These are phyloP conservation scores for Zosterops pallidus DNA, from an alignment of 2,113 vertebrate genomes.

Conservation along the genomic window DNA sequence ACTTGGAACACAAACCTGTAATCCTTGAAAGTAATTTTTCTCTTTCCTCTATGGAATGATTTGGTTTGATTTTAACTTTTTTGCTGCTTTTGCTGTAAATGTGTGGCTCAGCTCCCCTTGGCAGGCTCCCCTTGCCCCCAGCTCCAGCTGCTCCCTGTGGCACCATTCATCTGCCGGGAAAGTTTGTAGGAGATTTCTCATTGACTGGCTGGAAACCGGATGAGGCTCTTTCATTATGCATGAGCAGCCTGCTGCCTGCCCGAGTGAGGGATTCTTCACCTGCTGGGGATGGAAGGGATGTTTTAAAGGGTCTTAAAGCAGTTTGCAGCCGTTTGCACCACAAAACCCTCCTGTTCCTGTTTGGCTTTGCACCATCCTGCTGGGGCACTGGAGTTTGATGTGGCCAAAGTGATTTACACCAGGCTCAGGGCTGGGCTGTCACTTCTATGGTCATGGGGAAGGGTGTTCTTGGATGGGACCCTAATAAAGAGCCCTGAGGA, in stretches of 20 bases:
- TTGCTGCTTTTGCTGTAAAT: not conserved
- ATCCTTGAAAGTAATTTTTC: not conserved
- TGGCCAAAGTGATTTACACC: not conserved
- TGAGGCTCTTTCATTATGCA: conserved; percentile 14
- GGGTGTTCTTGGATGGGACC: not conserved
- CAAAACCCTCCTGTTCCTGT: not conserved
- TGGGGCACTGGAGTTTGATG: not conserved
- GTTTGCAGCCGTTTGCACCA: not conserved
- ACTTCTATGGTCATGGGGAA: fast-evolving
- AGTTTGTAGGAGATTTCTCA: not conserved
- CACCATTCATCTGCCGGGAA: not conserved
- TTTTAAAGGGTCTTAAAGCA: not conserved
- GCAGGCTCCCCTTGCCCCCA: not conserved
- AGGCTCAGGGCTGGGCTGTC: not conserved
- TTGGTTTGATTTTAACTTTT: not conserved
- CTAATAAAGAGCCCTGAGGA: not conserved
- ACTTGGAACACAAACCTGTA: fast-evolving
- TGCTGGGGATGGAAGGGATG: not conserved
- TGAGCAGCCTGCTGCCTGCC: not conserved
- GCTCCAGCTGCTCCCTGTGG: not conserved
- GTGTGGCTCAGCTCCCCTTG: not conserved
- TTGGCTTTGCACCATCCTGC: not conserved
- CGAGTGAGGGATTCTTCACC: not conserved
- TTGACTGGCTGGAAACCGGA: not conserved
- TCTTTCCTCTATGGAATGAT: not conserved